Base-by-base conservation (phyloP, 2,888 invertebrate species). In the Cyclophora punctaria region DNA sequence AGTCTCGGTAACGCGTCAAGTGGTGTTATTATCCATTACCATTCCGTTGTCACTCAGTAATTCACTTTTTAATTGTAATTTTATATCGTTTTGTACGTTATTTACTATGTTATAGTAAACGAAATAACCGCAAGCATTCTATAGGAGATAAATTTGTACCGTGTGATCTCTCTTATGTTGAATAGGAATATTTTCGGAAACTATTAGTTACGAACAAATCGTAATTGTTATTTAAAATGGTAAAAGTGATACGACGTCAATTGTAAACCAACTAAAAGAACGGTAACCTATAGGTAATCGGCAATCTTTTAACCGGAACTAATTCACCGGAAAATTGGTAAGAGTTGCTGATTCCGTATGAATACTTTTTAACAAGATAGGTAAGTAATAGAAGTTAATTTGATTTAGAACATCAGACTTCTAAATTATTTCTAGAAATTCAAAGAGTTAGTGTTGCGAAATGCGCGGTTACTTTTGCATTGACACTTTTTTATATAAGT, bases 241-340 rank as follows among this genome's bases (percentile, higher is more conserved):
- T 69, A 73, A 73, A 67, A 72, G 68, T 71, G 65, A 71, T 67
- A 64, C 60, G 52, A 65, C 59, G 59, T 55, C 62, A 61, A 68
- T 69, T 63, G 62, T 70, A 68, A 68, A 69, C 49, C 58, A 56
- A 66, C 55, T 62, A 57, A 60, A 63, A 59, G 56, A 73, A 75
- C 72, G 68, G 71, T 70, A 73, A 71, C 66, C 59, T 60, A 69
- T 65, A 69, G 64, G 64, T 72, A 69, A 76, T 75, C 67, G 71
- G 58, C 58, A 60, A 63, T 64, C 58, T 58, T 59, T 63, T 69
- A 68, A 70, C 69, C 71, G 67, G 51, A 60, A 64, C 67, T 78
- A 79, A 79, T 71, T 65, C 64, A 66, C 68, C 75, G 69, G 60
- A 57, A 76, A 80, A 80, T 80, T 77, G 75, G 73, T 75, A 75